These are phyloP conservation scores for Podotricha telesiphe DNA, from an alignment of 2,888 invertebrate species.

Conservation along the genomic window DNA sequence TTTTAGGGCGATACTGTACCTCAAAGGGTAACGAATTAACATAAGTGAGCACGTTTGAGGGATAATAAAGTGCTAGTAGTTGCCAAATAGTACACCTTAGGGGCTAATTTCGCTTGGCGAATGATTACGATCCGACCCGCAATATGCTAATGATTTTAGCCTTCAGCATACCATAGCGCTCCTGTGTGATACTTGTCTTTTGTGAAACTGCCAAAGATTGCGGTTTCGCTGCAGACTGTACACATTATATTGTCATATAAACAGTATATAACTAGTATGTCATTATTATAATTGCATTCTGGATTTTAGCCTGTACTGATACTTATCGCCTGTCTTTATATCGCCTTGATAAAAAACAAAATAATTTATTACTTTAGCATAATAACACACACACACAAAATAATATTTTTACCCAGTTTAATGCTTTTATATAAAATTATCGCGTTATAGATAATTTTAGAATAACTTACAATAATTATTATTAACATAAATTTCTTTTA, in stretches of 20 bases:
- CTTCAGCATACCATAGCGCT: conserved; percentile 64
- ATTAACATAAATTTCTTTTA: too few relatives aligned
- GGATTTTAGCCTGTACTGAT: neutral
- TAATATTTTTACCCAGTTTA: neutral
- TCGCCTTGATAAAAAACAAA: too few relatives aligned
- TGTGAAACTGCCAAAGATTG: conserved; percentile 38
- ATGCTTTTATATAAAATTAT: neutral
- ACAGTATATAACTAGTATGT: neutral
- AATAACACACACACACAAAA: too few relatives aligned
- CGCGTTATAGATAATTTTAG: neutral
- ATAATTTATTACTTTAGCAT: too few relatives aligned
- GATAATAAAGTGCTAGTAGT: conserved; percentile 77
- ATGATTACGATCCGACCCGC: conserved; percentile 75
- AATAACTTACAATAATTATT: too few relatives aligned
- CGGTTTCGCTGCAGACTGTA: conserved; percentile 12
- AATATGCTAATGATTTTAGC: conserved; percentile 81
- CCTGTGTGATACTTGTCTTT: conserved; percentile 53
- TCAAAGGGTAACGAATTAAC: conserved; percentile 78
- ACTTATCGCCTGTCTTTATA: neutral
- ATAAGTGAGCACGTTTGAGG: conserved; percentile 75
- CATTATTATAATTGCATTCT: neutral
- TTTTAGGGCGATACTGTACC: conserved; percentile 57
- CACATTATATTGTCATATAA: conserved; percentile 12
- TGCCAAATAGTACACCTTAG: conserved; percentile 76
- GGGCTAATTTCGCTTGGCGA: conserved; percentile 77